Percentiles rank a stretch among this genome's conserved stretches.
Evolutionary conservation across 2,888 invertebrate species (phyloP).

Genomic region (Trisateles emortualis): DNA sequence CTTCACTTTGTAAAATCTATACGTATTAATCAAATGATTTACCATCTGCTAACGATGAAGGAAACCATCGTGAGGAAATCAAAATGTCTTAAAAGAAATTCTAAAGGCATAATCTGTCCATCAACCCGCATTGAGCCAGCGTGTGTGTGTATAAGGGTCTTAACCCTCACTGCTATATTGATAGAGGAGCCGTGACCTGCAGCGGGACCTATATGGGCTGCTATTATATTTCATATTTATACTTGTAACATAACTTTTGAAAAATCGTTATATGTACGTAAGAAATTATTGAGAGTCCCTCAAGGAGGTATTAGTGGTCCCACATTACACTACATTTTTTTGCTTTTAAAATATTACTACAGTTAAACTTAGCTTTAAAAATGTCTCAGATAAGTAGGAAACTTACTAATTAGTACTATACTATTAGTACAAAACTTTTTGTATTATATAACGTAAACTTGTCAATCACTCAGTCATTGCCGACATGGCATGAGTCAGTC

Average conservation of each 20-base stretch:
- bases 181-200: too few relatives aligned
- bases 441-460: neutral
- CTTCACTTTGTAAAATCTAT: too few relatives aligned
- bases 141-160: too few relatives aligned
- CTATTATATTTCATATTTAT: neutral
- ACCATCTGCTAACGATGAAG: too few relatives aligned
- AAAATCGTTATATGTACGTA: neutral
- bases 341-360: neutral
- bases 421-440: neutral
- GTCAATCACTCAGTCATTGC: constrained; percentile 22
- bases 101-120: too few relatives aligned
- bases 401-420: neutral
- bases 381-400: neutral
- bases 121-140: too few relatives aligned
- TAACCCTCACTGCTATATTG: too few relatives aligned
- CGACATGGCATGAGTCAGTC: constrained; percentile 36
- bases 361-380: neutral
- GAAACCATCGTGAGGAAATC: too few relatives aligned
- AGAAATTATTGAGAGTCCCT: neutral
- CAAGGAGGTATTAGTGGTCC: neutral
- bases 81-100: too few relatives aligned
- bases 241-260: neutral
- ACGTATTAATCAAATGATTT: too few relatives aligned
- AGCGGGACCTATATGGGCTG: too few relatives aligned
- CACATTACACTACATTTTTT: neutral